Evolutionary conservation across 1,140 invertebrate genomes (phyloP).

Genomic region (Trigoniulus corallinus): DNA sequence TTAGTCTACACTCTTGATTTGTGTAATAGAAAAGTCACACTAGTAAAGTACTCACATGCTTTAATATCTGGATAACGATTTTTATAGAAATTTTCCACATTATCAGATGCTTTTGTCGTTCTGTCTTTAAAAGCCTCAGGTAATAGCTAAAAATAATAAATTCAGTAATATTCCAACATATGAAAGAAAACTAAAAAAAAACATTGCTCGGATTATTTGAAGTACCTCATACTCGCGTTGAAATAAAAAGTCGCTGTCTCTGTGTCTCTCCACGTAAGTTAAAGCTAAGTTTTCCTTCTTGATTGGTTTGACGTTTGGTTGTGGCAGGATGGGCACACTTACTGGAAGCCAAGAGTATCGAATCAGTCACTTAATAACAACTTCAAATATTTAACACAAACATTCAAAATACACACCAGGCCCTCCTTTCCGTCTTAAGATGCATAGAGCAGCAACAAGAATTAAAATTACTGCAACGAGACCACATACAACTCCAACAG

Average conservation of each 20-base stretch:
- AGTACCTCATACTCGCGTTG: constrained; percentile 57
- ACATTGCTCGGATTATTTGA: too few relatives aligned
- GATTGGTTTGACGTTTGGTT: constrained; percentile 66
- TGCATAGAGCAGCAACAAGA: constrained; percentile 36
- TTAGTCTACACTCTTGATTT: too few relatives aligned
- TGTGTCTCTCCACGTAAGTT: constrained; percentile 57
- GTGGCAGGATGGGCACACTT: constrained; percentile 44
- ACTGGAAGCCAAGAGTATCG: too few relatives aligned
- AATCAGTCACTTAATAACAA: too few relatives aligned
- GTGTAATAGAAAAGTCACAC: too few relatives aligned
- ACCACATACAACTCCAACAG: constrained; percentile 31
- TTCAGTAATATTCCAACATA: constrained; percentile 20
- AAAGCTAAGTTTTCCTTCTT: constrained; percentile 45
- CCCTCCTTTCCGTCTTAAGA: background rate
- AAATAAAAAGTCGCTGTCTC: constrained; percentile 73
- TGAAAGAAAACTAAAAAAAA: background rate
- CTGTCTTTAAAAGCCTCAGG: constrained; percentile 73
- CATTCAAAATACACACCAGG: too few relatives aligned
- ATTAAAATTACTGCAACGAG: constrained; percentile 44
- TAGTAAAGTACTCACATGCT: constrained; percentile 23
- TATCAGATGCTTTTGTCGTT: constrained; percentile 66
- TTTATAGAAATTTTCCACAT: constrained; percentile 56
- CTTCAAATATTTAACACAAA: too few relatives aligned
- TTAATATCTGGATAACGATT: constrained; percentile 28
- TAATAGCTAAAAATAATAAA: constrained; percentile 32